Base-by-base conservation (phyloP, 1,140 invertebrate genomes). In the Oncopodura yosiiana region DNA sequence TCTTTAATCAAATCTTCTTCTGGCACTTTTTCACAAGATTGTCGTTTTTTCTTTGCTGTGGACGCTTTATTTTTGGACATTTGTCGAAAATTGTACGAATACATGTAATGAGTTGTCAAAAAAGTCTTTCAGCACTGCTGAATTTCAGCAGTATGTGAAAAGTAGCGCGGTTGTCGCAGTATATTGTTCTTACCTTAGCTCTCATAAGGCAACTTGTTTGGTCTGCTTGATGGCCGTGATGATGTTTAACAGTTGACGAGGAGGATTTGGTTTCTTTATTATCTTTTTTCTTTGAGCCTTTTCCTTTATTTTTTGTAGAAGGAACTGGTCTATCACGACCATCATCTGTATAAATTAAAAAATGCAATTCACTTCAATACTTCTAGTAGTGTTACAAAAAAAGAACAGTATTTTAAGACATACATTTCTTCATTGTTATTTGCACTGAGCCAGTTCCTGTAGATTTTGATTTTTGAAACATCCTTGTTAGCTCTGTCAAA, bases 361-460 rank as follows among this genome's bases (percentile, higher is more conserved):
- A 30, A 39, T 30, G 2, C 8, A 12, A 21, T 37, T 38, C n/a
- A 14, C 48, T 24, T 21, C 48, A 27, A 27, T 37, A 38, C 32
- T 49, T 23, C 14, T 24, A 24, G 36, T 1, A 37, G 36, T 39
- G 16, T 39, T 34, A 12, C 5, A 2, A 2, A 45, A 18, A 42
- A 24, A 19, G 6, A 26, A 42, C 26, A 42, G 1, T 12, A 42
- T 42, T 23, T 23, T 6, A 8, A 11, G 26, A 14, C 70, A 68
- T 67, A 74, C 72, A 74, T 69, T 70, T 68, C 60, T 74, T 74
- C 72, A 74, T 73, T 21, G 70, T 72, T 14, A 74, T 60, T 8
- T 58, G 56, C 8, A 74, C 59, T 3, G 70, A 68, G 38, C 72
- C 72, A 5, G 71, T 69, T 43, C 72, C 72, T 39, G 66, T 64